Evolutionary conservation across 1,140 invertebrate genomes (phyloP).

Genomic region (Euwallacea similis): DNA sequence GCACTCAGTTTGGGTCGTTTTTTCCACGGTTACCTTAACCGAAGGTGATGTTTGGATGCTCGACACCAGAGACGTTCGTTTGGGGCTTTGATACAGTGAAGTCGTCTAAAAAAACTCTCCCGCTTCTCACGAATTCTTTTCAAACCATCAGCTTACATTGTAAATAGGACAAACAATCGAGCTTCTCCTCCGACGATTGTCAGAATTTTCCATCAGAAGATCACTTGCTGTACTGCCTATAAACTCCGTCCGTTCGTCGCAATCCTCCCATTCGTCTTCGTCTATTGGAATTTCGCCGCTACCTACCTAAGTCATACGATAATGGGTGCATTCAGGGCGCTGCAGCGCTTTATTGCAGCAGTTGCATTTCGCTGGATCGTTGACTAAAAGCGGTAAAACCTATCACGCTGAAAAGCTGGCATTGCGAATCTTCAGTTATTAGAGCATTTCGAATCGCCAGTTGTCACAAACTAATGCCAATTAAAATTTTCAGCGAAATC

Average conservation of each 20-base stretch:
- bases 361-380: too few species aligned
- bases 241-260: conserved; percentile 58
- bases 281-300: conserved; percentile 78
- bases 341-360: too few species aligned
- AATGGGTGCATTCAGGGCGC: too few species aligned
- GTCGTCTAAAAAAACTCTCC: conserved; percentile 41
- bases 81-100: conserved; percentile 42
- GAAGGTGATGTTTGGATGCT: conserved; percentile 47
- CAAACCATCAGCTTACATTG: conserved; percentile 55
- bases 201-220: conserved; percentile 34
- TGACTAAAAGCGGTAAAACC: too few species aligned
- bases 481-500: too few species aligned
- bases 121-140: not conserved
- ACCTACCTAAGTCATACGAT: conserved; percentile 57
- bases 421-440: not conserved
- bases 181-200: conserved; percentile 51
- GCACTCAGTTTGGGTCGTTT: conserved; percentile 78
- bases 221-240: conserved; percentile 51
- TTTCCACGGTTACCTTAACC: conserved; percentile 68
- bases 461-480: not conserved
- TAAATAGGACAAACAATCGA: conserved; percentile 65
- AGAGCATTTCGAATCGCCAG: not conserved
- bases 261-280: conserved; percentile 78
- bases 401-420: too few species aligned
- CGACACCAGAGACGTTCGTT: conserved; percentile 45